A percentile compares a stretch with the other conserved stretches of the same genome.
phyloP scores from a whole-genome alignment of 1,140 invertebrate genomes.

The Sinella curviseta region DNA sequence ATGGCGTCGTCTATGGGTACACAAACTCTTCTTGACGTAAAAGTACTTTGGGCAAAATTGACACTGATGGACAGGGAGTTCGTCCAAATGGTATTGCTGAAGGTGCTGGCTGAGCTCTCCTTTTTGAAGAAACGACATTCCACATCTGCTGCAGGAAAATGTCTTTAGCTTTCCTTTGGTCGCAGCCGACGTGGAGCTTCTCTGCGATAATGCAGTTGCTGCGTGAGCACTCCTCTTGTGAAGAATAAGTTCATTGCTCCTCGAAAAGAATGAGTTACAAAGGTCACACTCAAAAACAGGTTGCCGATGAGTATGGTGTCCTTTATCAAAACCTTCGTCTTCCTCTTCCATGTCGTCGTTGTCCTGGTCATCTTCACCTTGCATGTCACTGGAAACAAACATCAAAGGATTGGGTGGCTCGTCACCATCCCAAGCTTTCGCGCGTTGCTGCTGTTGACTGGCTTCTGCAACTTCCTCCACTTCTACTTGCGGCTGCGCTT shows the following conservation, averaged over 20 bases:
- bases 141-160: background rate
- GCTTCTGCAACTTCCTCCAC: background rate
- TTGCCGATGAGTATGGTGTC: background rate
- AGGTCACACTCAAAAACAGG: background rate
- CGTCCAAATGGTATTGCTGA: background rate
- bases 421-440: background rate
- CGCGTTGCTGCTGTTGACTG: background rate
- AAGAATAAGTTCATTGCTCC: constrained; percentile 9
- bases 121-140: constrained; percentile 13
- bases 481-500: background rate
- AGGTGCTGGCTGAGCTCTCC: background rate
- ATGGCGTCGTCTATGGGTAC: constrained; percentile 2
- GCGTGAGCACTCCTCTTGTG: background rate
- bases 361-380: background rate
- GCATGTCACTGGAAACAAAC: background rate
- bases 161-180: background rate
- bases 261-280: background rate
- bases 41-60: constrained; percentile 17
- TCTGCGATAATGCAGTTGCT: background rate
- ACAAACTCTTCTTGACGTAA: background rate
- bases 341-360: background rate
- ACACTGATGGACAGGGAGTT: background rate
- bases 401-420: background rate
- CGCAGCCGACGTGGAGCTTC: background rate
- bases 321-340: background rate